Evolutionary conservation across 2,113 vertebrate genomes (phyloP).

Genomic region (Steatornis caripensis): DNA sequence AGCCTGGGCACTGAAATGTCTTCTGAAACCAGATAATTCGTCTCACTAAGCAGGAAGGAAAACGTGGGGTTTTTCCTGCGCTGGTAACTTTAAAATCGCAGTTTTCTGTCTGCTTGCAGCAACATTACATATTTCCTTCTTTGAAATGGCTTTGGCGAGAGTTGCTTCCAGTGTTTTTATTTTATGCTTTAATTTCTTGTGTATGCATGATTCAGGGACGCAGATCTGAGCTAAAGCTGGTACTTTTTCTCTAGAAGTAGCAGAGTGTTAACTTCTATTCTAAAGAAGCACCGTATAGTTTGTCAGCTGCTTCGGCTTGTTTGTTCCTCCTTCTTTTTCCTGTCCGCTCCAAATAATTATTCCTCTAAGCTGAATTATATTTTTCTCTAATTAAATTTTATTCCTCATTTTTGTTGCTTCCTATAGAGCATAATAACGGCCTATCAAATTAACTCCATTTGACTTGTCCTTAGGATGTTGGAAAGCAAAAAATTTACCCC

Average conservation of each 20-base stretch:
- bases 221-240: background rate
- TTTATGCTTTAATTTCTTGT: background rate
- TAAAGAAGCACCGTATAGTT: background rate
- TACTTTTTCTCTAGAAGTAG: background rate
- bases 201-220: rapidly evolving
- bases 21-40: background rate
- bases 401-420: conserved; percentile 1
- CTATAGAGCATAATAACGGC: background rate
- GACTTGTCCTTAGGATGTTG: conserved; percentile 4
- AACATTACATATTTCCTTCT: background rate
- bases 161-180: background rate
- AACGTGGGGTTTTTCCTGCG: background rate
- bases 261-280: background rate
- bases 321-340: background rate
- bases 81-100: background rate
- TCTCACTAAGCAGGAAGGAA: background rate
- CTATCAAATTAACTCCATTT: background rate
- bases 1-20: background rate
- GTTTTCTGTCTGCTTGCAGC: background rate
- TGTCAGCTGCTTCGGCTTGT: background rate
- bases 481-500: background rate
- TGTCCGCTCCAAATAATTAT: background rate
- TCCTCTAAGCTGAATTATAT: background rate
- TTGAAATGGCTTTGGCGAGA: background rate
- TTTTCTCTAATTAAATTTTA: conserved; percentile 6